These are phyloP conservation scores for Zoroaster sp. DNA, from an alignment of 53 echinoderm and acorn worm genomes.

Conservation along the genomic window DNA sequence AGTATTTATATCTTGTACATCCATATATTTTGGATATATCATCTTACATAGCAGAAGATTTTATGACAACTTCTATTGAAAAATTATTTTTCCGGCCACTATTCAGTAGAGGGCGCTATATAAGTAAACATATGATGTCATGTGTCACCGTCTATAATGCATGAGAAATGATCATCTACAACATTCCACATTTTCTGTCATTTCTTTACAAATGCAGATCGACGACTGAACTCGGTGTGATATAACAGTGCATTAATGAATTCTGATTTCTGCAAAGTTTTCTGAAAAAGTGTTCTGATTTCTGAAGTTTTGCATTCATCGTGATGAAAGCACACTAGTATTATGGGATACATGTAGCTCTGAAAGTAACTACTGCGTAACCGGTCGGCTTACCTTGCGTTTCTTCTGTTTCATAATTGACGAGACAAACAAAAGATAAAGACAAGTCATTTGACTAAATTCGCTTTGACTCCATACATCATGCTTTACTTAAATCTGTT, in stretches of 20 bases:
- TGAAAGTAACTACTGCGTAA: neutral
- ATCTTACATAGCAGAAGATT: no score
- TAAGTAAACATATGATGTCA: neutral
- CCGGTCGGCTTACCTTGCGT: slow-evolving; percentile 53
- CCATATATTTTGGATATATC: no score
- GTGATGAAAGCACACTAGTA: neutral
- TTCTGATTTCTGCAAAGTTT: no score
- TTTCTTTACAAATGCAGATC: neutral
- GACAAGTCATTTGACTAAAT: neutral
- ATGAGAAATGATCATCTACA: slow-evolving; percentile 40
- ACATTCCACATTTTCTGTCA: neutral
- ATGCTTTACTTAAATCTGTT: neutral
- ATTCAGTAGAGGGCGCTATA: neutral
- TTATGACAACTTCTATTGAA: no score
- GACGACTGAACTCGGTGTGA: neutral
- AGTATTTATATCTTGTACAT: no score
- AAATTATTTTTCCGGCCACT: no score
- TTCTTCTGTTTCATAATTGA: slow-evolving; percentile 48
- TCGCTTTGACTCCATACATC: neutral
- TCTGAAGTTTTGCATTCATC: no score
- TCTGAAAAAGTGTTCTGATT: no score
- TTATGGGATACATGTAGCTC: neutral
- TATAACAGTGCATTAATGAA: neutral
- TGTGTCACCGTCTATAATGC: neutral
- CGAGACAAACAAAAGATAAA: slow-evolving; percentile 36